Base-by-base conservation (phyloP, 37 sponge, comb jelly and placozoan species). In the Dysidea cf. avara region DNA sequence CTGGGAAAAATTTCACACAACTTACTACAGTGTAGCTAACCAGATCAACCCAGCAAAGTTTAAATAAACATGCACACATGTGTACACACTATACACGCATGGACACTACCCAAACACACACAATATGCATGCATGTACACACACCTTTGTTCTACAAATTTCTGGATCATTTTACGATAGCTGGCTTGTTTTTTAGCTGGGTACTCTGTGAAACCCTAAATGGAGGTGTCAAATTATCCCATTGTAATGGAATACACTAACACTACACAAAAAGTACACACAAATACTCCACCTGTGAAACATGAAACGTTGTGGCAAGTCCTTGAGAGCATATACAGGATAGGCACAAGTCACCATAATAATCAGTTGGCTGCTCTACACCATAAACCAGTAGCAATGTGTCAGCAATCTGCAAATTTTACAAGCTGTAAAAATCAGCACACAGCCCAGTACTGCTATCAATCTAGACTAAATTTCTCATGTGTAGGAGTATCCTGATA, bases 361-460 rank as follows among this genome's bases (percentile, higher is more conserved):
- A 3, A 35, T 39, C 75, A 34, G 40, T 18, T 26, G 66, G 61
- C 20, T 4, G 47, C 38, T 32, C 32, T 30, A 74, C 80, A 21
- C 46, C 53, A 32, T 86, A 69, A 37, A 94, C 87, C 46, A 89
- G 77, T 29, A 94, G 26, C 31, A 90, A 7, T 38, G 91, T 90
- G 75, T 90, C 91, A 1, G 87, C 91, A 28, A 86, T 76, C 94
- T 94, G 50, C 16, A 34, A 7, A 43, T 43, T 43, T 43, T 9
- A 43, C 46, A 43, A 43, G 9, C 46, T 43, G 9, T 43, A 43
- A 43, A 43, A n/a, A n/a, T n/a, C n/a, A n/a, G n/a, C n/a, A n/a
- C n/a, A n/a, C n/a, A n/a, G n/a, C n/a, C n/a, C n/a, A n/a, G n/a
- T n/a, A n/a, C n/a, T n/a, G n/a, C n/a, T n/a, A n/a, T n/a, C n/a